These are phyloP conservation scores for Gobio occitaniae DNA, from an alignment of 2,797 vertebrate genomes.

Conservation along the genomic window DNA sequence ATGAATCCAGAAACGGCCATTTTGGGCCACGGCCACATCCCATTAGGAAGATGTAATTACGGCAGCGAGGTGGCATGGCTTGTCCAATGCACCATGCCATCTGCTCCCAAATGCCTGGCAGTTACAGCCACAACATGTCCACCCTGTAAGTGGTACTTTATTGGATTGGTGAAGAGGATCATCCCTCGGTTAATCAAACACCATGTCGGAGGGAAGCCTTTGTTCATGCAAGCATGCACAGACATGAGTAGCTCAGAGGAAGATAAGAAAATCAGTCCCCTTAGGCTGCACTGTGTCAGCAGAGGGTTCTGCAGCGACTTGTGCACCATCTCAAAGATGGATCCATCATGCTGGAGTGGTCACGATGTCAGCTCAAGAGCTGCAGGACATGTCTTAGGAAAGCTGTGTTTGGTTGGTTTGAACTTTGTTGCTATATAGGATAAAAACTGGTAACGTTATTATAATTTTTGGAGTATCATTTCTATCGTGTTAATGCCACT, in stretches of 20 bases:
- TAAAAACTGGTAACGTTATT: not conserved
- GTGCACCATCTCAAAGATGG: not conserved
- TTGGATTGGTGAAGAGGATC: conserved; percentile 37
- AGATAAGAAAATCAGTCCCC: conserved; percentile 4
- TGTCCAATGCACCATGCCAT: conserved; percentile 15
- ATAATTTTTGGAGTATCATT: not conserved
- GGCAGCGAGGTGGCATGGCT: conserved; percentile 28
- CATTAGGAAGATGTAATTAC: conserved; percentile 50
- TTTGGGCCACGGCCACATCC: conserved; percentile 35
- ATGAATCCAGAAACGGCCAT: conserved; percentile 4
- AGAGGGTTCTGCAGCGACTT: conserved; percentile 30
- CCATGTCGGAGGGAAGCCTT: not conserved
- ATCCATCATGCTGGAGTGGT: conserved; percentile 8
- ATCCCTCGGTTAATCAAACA: conserved; percentile 30
- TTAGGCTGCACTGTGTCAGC: conserved; percentile 21
- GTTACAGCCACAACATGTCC: conserved; percentile 14
- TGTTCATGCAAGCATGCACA: conserved; percentile 19
- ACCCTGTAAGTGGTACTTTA: conserved; percentile 38
- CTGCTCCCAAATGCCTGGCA: conserved; percentile 36
- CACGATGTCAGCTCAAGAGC: not conserved
- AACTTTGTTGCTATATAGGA: not conserved
- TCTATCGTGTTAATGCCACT: not conserved
- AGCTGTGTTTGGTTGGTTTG: not conserved
- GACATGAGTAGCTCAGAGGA: conserved; percentile 15
- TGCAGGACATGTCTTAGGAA: not conserved